These are phyloP conservation scores for Andrena marginata DNA, from an alignment of 2,888 invertebrate genomes.

Conservation along the genomic window DNA sequence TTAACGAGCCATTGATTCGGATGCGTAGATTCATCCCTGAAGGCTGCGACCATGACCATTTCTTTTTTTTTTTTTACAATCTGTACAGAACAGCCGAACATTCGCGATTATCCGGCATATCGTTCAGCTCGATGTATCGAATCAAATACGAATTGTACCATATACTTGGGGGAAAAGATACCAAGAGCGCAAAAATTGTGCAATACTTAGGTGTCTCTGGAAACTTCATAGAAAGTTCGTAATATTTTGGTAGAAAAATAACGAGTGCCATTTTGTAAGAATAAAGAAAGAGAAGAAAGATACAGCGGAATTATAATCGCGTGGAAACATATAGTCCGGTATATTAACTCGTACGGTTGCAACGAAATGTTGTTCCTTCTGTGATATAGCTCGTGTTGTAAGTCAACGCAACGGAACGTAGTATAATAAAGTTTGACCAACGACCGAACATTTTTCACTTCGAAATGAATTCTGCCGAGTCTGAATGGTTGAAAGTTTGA, in stretches of 20 bases:
- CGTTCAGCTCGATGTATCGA: conserved; percentile 11
- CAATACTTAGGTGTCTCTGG: conserved; percentile 54
- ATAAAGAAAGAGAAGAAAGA: conserved; percentile 24
- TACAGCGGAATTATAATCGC: conserved; percentile 43
- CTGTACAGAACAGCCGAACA: background rate
- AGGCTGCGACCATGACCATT: too few relatives aligned
- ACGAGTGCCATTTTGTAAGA: conserved; percentile 41
- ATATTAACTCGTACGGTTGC: conserved; percentile 44
- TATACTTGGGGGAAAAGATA: conserved; percentile 15
- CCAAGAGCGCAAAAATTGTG: conserved; percentile 44
- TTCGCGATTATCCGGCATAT: conserved; percentile 22
- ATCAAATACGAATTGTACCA: conserved; percentile 2
- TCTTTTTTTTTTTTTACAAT: background rate
- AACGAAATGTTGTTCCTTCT: conserved; percentile 47
- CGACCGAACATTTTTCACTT: conserved; percentile 21
- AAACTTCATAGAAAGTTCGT: conserved; percentile 54
- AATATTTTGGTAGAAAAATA: conserved; percentile 59
- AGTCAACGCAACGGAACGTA: conserved; percentile 35
- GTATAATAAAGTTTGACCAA: conserved; percentile 20
- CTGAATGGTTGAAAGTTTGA: conserved; percentile 9
- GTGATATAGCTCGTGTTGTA: conserved; percentile 37
- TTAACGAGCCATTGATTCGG: too few relatives aligned
- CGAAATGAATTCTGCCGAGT: background rate
- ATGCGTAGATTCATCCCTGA: too few relatives aligned
- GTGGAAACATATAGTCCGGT: conserved; percentile 40